Evolutionary conservation across 1,140 invertebrate genomes (phyloP).

Genomic region (Drosophila ficusphila): DNA sequence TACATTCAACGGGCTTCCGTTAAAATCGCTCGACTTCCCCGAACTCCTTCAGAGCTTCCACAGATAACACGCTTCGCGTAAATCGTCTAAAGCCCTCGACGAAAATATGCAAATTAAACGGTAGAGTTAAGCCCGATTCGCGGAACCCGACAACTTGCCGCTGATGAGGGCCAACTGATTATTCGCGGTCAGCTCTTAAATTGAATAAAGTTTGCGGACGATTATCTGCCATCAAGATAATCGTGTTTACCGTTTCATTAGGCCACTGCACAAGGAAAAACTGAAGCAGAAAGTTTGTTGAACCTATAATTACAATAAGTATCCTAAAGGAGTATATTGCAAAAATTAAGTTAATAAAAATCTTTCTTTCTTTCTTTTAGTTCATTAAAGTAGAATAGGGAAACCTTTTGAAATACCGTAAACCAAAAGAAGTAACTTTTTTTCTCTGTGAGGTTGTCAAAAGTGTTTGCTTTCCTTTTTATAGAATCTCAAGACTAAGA

Average conservation of each 20-base stretch:
- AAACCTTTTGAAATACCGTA: too few relatives aligned
- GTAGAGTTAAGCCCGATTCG: slow-evolving; percentile 1
- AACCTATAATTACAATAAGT: too few relatives aligned
- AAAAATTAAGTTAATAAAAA: too few relatives aligned
- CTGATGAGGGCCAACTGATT: slow-evolving; percentile 20
- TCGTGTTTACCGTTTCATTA: slow-evolving; percentile 12
- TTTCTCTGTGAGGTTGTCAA: background rate
- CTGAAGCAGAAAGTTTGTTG: too few relatives aligned
- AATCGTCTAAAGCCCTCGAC: background rate
- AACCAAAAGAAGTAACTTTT: background rate
- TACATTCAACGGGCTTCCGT: too few relatives aligned
- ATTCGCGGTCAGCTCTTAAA: slow-evolving; percentile 26
- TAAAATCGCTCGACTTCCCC: background rate
- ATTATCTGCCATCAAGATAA: slow-evolving; percentile 11
- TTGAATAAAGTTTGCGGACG: slow-evolving; percentile 28
- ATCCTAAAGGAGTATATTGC: too few relatives aligned
- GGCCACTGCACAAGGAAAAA: background rate
- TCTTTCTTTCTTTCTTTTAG: too few relatives aligned
- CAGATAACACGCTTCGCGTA: too few relatives aligned
- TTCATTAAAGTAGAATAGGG: too few relatives aligned
- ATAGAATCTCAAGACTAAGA: background rate
- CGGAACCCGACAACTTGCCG: background rate
- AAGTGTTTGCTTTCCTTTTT: background rate
- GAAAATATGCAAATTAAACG: slow-evolving; percentile 43
- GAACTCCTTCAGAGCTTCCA: background rate